Evolutionary conservation across 2,888 invertebrate genomes (phyloP), one percentile per base, ranked within the genome.

Genomic region (Tribolium freemani): DNA sequence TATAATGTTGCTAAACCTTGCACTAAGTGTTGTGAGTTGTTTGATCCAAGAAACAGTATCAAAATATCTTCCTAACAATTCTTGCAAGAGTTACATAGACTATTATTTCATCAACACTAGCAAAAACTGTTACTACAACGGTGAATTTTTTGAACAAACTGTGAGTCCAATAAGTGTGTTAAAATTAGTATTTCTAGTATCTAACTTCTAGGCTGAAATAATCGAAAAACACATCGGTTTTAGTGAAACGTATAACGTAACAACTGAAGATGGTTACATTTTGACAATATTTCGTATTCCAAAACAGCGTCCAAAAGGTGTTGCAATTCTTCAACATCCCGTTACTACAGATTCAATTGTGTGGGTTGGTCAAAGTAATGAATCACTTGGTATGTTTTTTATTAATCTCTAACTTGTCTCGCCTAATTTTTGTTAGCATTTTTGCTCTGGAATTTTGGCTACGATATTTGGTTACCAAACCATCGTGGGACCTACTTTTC

Each of bases 381-480:
- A 74, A 21, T 72, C 74, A 1, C 44, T 72, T 10, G 74, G 74
- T 74, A 66, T 58, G 44, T 38, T 20, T 60, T 3, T 46, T 16
- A 9, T 1, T 44, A 16, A 0, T 20, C 3, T 46, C n/a, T 5
- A 9, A 46, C 0, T 26, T 38, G 10, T 56, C 2, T 10, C 3
- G 11, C 3, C 21, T 46, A 11, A 1, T 20, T 38, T 16, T 54
- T 66, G 58, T 10, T 73, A 77, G 75, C 75, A 26, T 50, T 75
- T 44, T 13, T 54, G n/a, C 44, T 77, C 1, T 70, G 71, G 69
- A 50, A 58, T 38, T 61, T 60, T 5, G 76, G 76, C 3, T 77
- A 73, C 45, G 77, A 77, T 46, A 31, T 77, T 11, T 77, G 77
- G 77, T 45, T 77, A 31, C 73, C 75, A 13, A 76, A 75, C 48